Evolutionary conservation across 2,888 invertebrate species (phyloP).

Genomic region (Coelogynopora nodosa): DNA sequence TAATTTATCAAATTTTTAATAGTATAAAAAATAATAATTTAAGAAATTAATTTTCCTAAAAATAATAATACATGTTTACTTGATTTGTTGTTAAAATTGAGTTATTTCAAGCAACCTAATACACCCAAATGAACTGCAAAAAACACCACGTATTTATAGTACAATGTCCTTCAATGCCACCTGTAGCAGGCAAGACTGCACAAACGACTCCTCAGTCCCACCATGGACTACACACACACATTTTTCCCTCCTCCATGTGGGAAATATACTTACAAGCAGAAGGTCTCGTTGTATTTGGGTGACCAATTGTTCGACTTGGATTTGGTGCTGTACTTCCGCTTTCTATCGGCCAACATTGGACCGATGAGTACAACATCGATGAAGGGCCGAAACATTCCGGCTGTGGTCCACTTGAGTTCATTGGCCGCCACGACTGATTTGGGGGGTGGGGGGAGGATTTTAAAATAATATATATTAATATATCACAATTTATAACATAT

Average conservation of each 20-base stretch:
- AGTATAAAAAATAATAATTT: no score
- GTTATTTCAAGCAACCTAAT: no score
- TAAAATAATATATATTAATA: no score
- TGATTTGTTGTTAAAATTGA: no score
- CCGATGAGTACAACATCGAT: slow-evolving; percentile 97
- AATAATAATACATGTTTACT: no score
- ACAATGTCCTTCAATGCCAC: no score
- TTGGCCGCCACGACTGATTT: slow-evolving; percentile 72
- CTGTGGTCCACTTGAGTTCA: slow-evolving; percentile 92
- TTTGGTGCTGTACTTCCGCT: slow-evolving; percentile 93
- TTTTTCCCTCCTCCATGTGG: slow-evolving; percentile 29
- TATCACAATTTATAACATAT: no score
- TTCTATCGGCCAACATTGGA: slow-evolving; percentile 92
- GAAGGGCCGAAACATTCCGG: slow-evolving; percentile 96
- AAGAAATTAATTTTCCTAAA: no score
- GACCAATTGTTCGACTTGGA: slow-evolving; percentile 98
- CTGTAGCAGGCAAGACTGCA: no score
- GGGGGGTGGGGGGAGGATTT: not conserved
- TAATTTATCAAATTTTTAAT: no score
- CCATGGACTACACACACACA: not conserved
- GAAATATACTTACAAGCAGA: slow-evolving; percentile 82
- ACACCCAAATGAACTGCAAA: no score
- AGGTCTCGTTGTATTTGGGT: slow-evolving; percentile 97
- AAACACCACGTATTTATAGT: no score
- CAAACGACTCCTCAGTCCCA: not conserved